Evolutionary conservation across 2,113 vertebrate genomes (phyloP), one percentile per base, ranked within the genome.

Genomic region (Lutjanus erythropterus): DNA sequence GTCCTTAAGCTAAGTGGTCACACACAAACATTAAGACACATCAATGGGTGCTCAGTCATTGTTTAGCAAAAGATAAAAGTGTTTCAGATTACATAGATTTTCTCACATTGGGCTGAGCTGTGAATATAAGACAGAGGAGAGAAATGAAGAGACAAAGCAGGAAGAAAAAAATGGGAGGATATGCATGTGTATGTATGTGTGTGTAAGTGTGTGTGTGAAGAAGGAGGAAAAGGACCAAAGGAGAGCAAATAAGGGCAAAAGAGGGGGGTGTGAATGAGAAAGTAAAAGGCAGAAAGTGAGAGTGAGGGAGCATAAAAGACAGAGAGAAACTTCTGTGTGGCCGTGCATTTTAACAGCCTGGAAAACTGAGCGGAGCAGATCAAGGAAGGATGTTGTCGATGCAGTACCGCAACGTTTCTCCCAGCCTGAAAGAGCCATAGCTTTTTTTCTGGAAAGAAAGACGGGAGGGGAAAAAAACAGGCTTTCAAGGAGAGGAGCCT

Each of bases 261-360:
- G 71, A 80, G 65, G 47, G 64, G 42, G 23, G 52, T 14, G 21
- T 67, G 49, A 76, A 44, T 31, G 44, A 69, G 65, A 69, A 59
- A 72, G 52, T 72, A 61, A 41, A 75, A 79, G 81, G 50, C 46
- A 56, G 59, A 80, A 47, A 71, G 47, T 0, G 1, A 66, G 66
- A 83, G 52, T 25, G 64, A 80, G 49, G 33, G 58, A 82, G 73
- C 19, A 66, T 71, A 44, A 88, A 80, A 88, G 76, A 75, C 53
- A 4, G 75, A 75, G 58, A 37, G 71, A 71, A 78, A 74, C 42
- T 73, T 82, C 53, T 82, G 77, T 75, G 72, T 84, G 84, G 74
- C 61, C 19, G 2, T 88, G 84, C 86, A 89, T 91, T 89, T 86
- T 76, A 89, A 88, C 70, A 84, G 62, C 80, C 59, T 49, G 49